Percentiles rank a stretch among this genome's conserved stretches.
phyloP scores from a whole-genome alignment of 2,888 invertebrate genomes.

The Odontothrips loti region DNA sequence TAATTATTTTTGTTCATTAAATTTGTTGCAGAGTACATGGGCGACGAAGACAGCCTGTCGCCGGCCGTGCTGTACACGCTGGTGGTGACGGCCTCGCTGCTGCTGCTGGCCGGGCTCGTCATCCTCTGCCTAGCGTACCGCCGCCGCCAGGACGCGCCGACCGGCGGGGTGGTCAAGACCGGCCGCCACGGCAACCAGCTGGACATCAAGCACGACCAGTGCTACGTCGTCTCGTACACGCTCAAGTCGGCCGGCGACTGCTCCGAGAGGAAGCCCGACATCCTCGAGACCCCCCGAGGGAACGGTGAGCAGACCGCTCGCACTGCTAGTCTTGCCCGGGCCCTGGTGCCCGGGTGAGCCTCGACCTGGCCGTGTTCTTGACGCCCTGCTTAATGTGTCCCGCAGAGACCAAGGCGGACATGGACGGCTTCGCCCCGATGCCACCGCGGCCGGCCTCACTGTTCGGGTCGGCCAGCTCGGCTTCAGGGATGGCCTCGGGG shows the following conservation, averaged over 20 bases:
- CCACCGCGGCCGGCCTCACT: neutral
- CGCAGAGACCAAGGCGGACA: conserved; percentile 1
- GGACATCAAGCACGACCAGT: conserved; percentile 39
- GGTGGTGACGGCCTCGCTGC: conserved; percentile 10
- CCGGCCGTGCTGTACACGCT: neutral
- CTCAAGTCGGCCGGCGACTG: conserved; percentile 35
- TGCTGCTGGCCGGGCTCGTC: conserved; percentile 3
- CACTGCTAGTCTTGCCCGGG: neutral
- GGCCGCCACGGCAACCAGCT: conserved; percentile 30
- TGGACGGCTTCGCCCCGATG: neutral
- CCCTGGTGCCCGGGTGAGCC: neutral
- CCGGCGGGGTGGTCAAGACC: neutral
- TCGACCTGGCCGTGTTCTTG: neutral
- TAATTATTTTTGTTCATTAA: too few relatives aligned
- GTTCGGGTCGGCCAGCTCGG: neutral
- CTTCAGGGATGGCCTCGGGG: neutral
- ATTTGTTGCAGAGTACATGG: neutral
- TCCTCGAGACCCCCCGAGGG: conserved; percentile 37
- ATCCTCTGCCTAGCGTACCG: conserved; percentile 12
- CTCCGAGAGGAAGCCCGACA: conserved; percentile 38
- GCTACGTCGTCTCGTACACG: conserved; percentile 39
- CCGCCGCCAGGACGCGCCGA: neutral
- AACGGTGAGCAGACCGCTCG: neutral
- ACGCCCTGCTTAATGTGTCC: neutral
- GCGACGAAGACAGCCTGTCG: neutral